These are phyloP conservation scores for Camponotus vicinus DNA, from an alignment of 1,140 invertebrate genomes.

Conservation along the genomic window DNA sequence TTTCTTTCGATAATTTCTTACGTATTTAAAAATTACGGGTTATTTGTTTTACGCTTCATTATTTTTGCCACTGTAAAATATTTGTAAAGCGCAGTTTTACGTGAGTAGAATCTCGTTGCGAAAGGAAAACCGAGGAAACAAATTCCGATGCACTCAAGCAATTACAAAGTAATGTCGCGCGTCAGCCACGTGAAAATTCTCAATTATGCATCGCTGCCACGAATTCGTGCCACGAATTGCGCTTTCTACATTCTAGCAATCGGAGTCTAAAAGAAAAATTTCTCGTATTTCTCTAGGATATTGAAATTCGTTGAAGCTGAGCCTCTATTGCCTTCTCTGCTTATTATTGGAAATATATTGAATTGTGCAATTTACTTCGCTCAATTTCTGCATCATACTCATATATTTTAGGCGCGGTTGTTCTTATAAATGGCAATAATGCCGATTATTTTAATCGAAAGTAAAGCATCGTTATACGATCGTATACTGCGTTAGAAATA, in stretches of 20 bases:
- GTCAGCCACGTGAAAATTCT: constrained; percentile 56
- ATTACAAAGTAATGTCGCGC: constrained; percentile 60
- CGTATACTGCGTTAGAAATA: not conserved
- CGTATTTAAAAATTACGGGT: not conserved
- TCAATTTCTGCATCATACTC: not conserved
- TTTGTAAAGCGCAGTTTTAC: constrained; percentile 28
- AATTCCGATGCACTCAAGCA: constrained; percentile 42
- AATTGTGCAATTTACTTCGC: not conserved
- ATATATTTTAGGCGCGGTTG: not conserved
- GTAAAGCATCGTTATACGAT: constrained; percentile 2
- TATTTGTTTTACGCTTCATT: not conserved
- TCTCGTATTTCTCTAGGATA: constrained; percentile 22
- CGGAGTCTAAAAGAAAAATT: constrained; percentile 42
- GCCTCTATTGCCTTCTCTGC: not conserved
- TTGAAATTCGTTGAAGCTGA: constrained; percentile 2
- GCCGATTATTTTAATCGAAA: not conserved
- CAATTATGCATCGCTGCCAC: constrained; percentile 49
- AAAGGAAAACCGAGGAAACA: constrained; percentile 39
- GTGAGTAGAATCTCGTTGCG: constrained; percentile 32
- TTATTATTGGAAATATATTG: not conserved
- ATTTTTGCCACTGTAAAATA: constrained; percentile 36
- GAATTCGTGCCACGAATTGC: constrained; percentile 46
- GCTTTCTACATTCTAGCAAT: constrained; percentile 42
- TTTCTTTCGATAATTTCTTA: not conserved
- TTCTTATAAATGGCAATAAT: not conserved